These are phyloP conservation scores for Salticus scenicus DNA, from an alignment of 2,888 invertebrate genomes.

Conservation along the genomic window DNA sequence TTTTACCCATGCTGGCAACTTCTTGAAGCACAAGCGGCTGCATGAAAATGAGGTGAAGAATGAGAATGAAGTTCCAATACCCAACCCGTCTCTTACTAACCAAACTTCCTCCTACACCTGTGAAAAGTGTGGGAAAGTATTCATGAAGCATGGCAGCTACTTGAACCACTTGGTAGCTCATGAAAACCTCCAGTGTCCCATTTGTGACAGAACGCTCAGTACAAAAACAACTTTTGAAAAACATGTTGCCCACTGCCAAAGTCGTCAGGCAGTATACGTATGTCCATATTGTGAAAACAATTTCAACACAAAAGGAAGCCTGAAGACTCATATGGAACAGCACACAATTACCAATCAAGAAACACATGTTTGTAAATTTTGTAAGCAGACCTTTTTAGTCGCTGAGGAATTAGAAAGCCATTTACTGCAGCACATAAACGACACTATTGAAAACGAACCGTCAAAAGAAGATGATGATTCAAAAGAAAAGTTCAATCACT, in stretches of 20 bases:
- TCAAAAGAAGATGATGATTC: not conserved
- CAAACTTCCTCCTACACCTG: constrained; percentile 42
- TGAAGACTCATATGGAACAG: constrained; percentile 24
- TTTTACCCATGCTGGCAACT: constrained; percentile 62
- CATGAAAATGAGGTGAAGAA: constrained; percentile 18
- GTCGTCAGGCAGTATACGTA: not conserved
- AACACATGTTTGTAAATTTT: constrained; percentile 48
- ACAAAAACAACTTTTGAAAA: not conserved
- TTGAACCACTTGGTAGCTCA: constrained; percentile 38
- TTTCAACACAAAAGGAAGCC: constrained; percentile 29
- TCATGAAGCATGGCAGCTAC: constrained; percentile 52
- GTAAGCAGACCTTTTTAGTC: constrained; percentile 27
- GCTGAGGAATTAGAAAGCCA: constrained; percentile 36
- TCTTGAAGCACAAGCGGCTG: constrained; percentile 45
- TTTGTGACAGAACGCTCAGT: not conserved
- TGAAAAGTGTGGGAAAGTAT: constrained; percentile 36
- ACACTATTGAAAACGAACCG: not conserved
- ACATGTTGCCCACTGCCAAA: not conserved
- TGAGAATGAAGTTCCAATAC: not conserved
- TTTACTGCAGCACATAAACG: constrained; percentile 22
- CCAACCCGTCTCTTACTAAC: not conserved
- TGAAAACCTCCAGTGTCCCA: not conserved
- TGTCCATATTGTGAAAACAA: constrained; percentile 32
- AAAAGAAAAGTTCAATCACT: constrained; percentile 29
- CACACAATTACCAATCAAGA: not conserved